Percentiles rank a stretch among this genome's conserved stretches.
These are phyloP conservation scores for Trichopoda pennipes DNA, from an alignment of 2,888 invertebrate genomes.

Conservation along the genomic window DNA sequence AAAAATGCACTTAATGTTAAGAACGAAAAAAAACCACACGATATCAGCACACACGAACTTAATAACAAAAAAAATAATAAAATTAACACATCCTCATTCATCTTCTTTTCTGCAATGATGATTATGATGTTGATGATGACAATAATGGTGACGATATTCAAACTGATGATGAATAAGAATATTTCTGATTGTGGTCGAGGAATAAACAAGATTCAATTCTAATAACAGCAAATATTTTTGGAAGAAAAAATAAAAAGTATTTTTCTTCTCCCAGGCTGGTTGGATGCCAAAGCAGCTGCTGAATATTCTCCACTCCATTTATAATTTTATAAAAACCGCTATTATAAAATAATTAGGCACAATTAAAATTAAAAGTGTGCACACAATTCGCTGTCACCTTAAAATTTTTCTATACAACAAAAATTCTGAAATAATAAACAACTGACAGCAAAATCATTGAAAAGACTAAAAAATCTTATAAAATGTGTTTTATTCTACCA, in stretches of 20 bases:
- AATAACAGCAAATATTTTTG: not conserved
- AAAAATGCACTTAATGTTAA: conserved; percentile 25
- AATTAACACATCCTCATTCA: not conserved
- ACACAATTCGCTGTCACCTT: not conserved
- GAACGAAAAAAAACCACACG: conserved; percentile 27
- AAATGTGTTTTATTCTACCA: no score
- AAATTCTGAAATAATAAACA: conserved; percentile 2
- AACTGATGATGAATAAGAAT: conserved; percentile 46
- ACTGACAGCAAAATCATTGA: not conserved
- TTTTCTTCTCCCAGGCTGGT: not conserved
- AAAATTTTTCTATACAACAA: not conserved
- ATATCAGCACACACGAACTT: not conserved
- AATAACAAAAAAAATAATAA: no score
- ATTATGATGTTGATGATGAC: not conserved
- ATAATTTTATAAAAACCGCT: not conserved
- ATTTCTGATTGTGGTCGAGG: conserved; percentile 45
- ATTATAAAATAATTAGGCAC: not conserved
- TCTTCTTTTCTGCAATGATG: not conserved
- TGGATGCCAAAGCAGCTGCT: not conserved
- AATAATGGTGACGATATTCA: conserved; percentile 34
- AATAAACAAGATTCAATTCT: not conserved
- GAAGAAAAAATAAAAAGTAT: not conserved
- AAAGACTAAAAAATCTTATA: not conserved
- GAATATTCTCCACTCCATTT: not conserved
- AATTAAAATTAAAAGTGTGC: conserved; percentile 2